These are phyloP conservation scores for Arbacia lixula DNA, from an alignment of 53 echinoderm and acorn worm genomes.

Conservation along the genomic window DNA sequence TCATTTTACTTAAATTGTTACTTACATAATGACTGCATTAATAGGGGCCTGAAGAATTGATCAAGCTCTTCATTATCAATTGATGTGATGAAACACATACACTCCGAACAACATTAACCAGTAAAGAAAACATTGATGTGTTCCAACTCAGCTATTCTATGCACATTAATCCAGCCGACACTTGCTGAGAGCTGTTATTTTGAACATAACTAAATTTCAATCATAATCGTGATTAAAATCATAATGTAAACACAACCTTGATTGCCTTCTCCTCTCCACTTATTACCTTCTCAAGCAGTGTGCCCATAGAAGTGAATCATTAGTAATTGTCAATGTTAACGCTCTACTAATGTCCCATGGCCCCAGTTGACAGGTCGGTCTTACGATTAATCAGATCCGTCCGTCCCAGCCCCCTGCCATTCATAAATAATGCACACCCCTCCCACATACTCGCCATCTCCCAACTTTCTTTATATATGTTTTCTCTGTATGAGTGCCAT, in stretches of 20 bases:
- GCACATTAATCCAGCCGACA: too few species aligned
- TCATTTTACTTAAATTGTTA: too few species aligned
- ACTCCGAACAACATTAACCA: too few species aligned
- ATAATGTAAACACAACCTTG: background rate
- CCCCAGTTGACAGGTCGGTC: constrained; percentile 31
- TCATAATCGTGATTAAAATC: background rate
- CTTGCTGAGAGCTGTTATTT: too few species aligned
- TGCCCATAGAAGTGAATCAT: constrained; percentile 32
- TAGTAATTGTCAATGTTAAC: constrained; percentile 50
- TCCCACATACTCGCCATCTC: constrained; percentile 2
- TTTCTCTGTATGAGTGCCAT: too few species aligned
- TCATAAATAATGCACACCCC: constrained; percentile 46
- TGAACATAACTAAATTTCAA: too few species aligned
- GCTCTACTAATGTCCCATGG: constrained; percentile 48
- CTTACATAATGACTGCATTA: too few species aligned
- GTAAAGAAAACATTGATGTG: too few species aligned
- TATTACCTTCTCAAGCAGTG: background rate
- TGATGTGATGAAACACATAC: too few species aligned
- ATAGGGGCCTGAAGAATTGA: too few species aligned
- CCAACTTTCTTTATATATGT: background rate
- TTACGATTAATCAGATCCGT: constrained; percentile 40
- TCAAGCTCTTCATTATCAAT: too few species aligned
- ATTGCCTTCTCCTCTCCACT: constrained; percentile 5
- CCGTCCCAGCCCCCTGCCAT: constrained; percentile 5
- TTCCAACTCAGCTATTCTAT: too few species aligned